These are phyloP conservation scores for Argyrosomus regius DNA, from an alignment of 2,797 vertebrate genomes.

Conservation along the genomic window DNA sequence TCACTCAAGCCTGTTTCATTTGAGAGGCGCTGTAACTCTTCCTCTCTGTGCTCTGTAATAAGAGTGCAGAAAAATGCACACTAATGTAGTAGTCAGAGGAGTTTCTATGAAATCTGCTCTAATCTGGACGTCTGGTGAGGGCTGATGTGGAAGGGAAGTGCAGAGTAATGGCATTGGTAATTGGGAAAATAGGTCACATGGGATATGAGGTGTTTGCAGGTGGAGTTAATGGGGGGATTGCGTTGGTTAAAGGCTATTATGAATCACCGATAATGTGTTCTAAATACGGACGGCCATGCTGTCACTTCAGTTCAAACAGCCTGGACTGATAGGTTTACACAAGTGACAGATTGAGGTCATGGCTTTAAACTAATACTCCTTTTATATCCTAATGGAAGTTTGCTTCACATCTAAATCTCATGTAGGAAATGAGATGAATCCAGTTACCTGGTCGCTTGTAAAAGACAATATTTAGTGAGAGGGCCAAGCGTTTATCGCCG, in stretches of 20 bases:
- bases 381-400: conserved; percentile 81
- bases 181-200: conserved; percentile 84
- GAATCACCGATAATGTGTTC: conserved; percentile 83
- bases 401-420: conserved; percentile 84
- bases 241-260: conserved; percentile 79
- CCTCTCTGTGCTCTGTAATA: conserved; percentile 71
- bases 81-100: conserved; percentile 75
- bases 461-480: conserved; percentile 77
- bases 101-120: conserved; percentile 69
- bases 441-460: conserved; percentile 82
- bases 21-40: conserved; percentile 83
- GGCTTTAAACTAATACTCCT: conserved; percentile 63
- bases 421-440: conserved; percentile 86
- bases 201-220: conserved; percentile 83
- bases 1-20: conserved; percentile 77
- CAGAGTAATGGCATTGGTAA: conserved; percentile 84
- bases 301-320: conserved; percentile 89
- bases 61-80: conserved; percentile 77
- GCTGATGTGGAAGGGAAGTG: conserved; percentile 67
- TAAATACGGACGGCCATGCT: conserved; percentile 84
- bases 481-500: conserved; percentile 86
- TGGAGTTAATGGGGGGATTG: conserved; percentile 81
- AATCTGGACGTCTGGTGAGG: conserved; percentile 69
- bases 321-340: conserved; percentile 87
- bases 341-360: conserved; percentile 75